phyloP scores from a whole-genome alignment of 2,888 invertebrate genomes.

The Apamea sordens region DNA sequence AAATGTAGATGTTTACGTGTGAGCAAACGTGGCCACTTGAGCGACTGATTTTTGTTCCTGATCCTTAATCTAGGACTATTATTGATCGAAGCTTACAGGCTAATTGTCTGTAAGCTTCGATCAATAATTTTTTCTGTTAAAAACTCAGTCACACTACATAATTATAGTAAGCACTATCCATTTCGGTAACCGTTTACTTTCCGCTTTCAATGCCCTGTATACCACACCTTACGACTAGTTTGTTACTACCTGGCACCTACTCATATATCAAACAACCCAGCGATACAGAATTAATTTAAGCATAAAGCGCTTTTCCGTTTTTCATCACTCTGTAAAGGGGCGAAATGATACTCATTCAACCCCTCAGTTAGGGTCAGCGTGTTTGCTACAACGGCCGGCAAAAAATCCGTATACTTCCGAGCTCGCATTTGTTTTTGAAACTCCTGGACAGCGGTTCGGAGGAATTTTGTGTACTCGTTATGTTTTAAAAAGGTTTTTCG shows the following conservation, averaged over 20 bases:
- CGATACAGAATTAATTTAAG: neutral
- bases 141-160: too few relatives aligned
- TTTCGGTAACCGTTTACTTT: neutral
- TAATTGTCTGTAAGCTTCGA: too few relatives aligned
- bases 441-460: slow-evolving; percentile 15
- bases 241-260: neutral
- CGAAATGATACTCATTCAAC: slow-evolving; percentile 12
- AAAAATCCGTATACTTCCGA: slow-evolving; percentile 32
- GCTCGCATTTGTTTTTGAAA: slow-evolving; percentile 48
- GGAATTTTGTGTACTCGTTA: slow-evolving; percentile 25
- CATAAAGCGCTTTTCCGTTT: slow-evolving; percentile 13
- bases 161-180: too few relatives aligned
- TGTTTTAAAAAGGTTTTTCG: slow-evolving; percentile 31
- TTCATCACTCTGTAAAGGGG: slow-evolving; percentile 24
- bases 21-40: too few relatives aligned
- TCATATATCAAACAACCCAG: neutral
- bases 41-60: too few relatives aligned
- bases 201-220: neutral
- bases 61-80: too few relatives aligned
- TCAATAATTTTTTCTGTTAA: too few relatives aligned
- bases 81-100: too few relatives aligned
- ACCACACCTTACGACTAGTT: neutral
- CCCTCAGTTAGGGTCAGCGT: slow-evolving; percentile 35
- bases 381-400: slow-evolving; percentile 25
- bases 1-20: too few relatives aligned